phyloP scores from a whole-genome alignment of 1,140 invertebrate species.

The Drosophila mayri region DNA sequence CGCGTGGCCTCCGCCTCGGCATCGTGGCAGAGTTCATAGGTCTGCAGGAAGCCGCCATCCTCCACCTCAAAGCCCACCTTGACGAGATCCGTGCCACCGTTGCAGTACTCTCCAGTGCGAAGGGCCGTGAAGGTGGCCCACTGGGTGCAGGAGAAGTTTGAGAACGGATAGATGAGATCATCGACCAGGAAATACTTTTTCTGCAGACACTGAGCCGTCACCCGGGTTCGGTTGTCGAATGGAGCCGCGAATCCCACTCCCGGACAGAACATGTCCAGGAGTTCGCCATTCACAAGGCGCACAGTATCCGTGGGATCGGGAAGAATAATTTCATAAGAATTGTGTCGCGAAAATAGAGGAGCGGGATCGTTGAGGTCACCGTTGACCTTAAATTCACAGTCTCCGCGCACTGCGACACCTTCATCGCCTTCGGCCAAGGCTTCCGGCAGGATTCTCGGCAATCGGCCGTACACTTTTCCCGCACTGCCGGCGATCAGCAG shows the following conservation, averaged over 20 bases:
- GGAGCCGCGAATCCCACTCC: constrained; percentile 57
- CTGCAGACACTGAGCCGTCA: constrained; percentile 76
- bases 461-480: constrained; percentile 6
- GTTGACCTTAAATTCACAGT: constrained; percentile 74
- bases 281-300: constrained; percentile 64
- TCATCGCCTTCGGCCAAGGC: constrained; percentile 49
- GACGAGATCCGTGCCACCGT: constrained; percentile 74
- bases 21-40: constrained; percentile 85
- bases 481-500: constrained; percentile 45
- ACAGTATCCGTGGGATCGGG: constrained; percentile 75
- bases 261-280: constrained; percentile 76
- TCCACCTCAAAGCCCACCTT: constrained; percentile 79
- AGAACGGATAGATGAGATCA: constrained; percentile 67
- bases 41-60: constrained; percentile 77
- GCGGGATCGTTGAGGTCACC: constrained; percentile 76
- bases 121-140: constrained; percentile 74
- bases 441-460: constrained; percentile 53
- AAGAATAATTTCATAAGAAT: constrained; percentile 62
- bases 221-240: constrained; percentile 52
- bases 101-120: constrained; percentile 75
- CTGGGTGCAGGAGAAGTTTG: constrained; percentile 68
- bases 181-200: constrained; percentile 74
- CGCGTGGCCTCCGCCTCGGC: constrained; percentile 78
- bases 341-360: constrained; percentile 63
- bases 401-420: constrained; percentile 61